Percentiles rank a stretch among this genome's conserved stretches.
phyloP scores from a whole-genome alignment of 2,888 invertebrate species.

The Druceiella hillmani region DNA sequence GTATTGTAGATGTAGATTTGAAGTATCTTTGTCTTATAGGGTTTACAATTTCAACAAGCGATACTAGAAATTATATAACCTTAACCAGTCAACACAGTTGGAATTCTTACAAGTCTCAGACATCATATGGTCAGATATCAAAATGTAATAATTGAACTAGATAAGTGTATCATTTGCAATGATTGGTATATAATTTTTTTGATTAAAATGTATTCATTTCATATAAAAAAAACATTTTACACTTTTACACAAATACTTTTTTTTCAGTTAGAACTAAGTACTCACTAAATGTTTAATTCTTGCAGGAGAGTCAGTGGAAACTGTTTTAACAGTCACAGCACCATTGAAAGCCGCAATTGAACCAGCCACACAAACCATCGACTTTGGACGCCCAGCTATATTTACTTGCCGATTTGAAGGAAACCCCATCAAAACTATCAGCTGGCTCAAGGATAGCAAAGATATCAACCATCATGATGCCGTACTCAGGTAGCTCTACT shows the following conservation, averaged over 20 bases:
- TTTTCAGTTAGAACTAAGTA: not conserved
- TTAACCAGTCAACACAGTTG: too few species aligned
- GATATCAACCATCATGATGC: constrained; percentile 78
- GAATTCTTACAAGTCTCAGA: too few species aligned
- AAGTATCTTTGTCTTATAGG: too few species aligned
- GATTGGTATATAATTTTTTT: not conserved
- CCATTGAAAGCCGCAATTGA: constrained; percentile 84
- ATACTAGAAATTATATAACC: too few species aligned
- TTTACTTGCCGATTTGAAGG: constrained; percentile 89
- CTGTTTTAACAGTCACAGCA: constrained; percentile 87
- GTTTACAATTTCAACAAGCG: too few species aligned
- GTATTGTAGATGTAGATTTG: too few species aligned
- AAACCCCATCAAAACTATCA: constrained; percentile 86
- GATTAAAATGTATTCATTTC: not conserved
- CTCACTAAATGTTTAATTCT: constrained; percentile 33
- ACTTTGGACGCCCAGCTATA: constrained; percentile 87
- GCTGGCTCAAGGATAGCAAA: constrained; percentile 91
- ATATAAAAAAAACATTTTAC: constrained; percentile 2
- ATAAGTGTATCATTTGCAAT: too few species aligned
- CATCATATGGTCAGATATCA: too few species aligned
- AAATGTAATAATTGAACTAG: too few species aligned
- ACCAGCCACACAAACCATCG: constrained; percentile 86
- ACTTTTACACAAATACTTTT: not conserved
- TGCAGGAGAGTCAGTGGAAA: constrained; percentile 85
- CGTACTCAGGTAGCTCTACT: constrained; percentile 56